Base-by-base conservation (phyloP, 1,140 invertebrate genomes). In the Teleopsis dalmanni region DNA sequence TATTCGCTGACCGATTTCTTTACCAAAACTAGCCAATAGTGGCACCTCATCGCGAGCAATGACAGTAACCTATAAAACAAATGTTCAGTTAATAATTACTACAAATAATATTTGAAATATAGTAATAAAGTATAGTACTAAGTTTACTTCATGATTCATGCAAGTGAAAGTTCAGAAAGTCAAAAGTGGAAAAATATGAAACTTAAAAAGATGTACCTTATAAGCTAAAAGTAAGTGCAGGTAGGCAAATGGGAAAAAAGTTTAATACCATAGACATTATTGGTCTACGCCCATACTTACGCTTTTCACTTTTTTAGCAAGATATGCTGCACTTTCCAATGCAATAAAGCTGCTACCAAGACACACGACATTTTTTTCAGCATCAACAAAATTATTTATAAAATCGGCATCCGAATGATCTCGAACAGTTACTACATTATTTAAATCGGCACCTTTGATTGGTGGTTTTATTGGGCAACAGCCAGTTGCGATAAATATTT, bases 401-500 rank as follows among this genome's bases (percentile, higher is more conserved):
- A 70, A 72, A 37, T 80, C 71, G 0, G 83, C 79, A 72, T 96
- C 89, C 1, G 79, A 76, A 46, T 83, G 79, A 51, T 85, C 78
- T 45, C 91, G 75, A 1, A 96, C 60, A 0, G 83, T 80, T 56
- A 81, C 82, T 13, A 96, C 79, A 60, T 90, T 90, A 35, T 78
- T 69, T 42, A 91, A 66, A 53, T 88, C 63, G 1, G 71, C 64
- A 33, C 85, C 87, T 1, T 82, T 78, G 33, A 82, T 71, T 44
- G 77, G 58, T 0, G 81, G 73, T 37, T 73, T 75, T 31, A 79
- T 75, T 4, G 89, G 77, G 42, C 76, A 81, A 43, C 80, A 81
- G 33, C 92, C 92, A 19, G 88, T 93, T 3, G 89, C 91, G 31
- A 95, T 72, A 55, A 91, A 87, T 4, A 95, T 62, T 43, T 80